Evolutionary conservation across 2,797 vertebrate species (phyloP).

Genomic region (Pitangus sulphuratus): DNA sequence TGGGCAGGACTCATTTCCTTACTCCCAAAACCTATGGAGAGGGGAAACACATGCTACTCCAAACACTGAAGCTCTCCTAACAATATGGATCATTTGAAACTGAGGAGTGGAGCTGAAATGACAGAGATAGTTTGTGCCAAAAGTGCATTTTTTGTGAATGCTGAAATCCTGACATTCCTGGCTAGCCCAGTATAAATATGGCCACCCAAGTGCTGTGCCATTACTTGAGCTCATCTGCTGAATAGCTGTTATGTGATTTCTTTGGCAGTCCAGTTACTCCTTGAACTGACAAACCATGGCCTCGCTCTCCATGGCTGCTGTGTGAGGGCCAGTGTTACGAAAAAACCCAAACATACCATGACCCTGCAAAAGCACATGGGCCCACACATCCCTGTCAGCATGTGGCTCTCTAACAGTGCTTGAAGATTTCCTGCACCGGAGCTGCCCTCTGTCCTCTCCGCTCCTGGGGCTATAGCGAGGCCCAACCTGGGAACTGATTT

Average conservation of each 20-base stretch:
- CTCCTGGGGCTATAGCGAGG: accelerated
- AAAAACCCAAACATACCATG: neutral
- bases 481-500: neutral
- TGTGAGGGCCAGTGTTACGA: accelerated
- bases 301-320: neutral
- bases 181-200: slow-evolving; percentile 64
- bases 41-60: neutral
- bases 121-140: slow-evolving; percentile 51
- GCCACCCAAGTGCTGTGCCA: slow-evolving; percentile 67
- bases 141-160: slow-evolving; percentile 62
- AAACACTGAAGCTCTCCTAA: slow-evolving; percentile 3
- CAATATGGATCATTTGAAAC: slow-evolving; percentile 58
- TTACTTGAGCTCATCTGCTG: slow-evolving; percentile 42
- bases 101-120: slow-evolving; percentile 47
- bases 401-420: accelerated
- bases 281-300: slow-evolving; percentile 15
- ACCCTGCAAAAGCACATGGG: neutral
- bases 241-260: slow-evolving; percentile 25
- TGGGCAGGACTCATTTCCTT: neutral
- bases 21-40: neutral
- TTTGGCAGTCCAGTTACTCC: slow-evolving; percentile 27
- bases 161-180: slow-evolving; percentile 67
- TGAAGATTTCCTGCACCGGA: neutral
- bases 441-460: neutral
- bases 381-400: accelerated